Conservation (phyloP, 2,113 vertebrate genomes). For the Daboia siamensis region DNA sequence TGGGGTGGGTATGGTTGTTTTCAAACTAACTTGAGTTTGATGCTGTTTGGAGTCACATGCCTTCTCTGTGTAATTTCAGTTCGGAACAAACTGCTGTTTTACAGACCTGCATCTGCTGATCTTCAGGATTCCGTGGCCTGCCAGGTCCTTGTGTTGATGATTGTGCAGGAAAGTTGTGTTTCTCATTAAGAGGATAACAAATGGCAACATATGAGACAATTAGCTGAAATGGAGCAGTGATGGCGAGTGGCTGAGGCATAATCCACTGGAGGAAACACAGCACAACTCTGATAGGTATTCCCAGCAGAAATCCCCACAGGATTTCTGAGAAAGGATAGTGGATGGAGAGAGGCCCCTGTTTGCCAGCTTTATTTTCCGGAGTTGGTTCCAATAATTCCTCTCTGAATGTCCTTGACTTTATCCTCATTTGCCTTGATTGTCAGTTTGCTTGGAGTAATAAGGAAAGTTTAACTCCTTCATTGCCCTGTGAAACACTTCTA, state of each 20-base stretch:
- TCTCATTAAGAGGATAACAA: slow-evolving; percentile 68
- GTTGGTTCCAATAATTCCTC: slow-evolving; percentile 46
- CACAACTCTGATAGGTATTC: slow-evolving; percentile 49
- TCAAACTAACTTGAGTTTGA: slow-evolving; percentile 56
- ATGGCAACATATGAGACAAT: slow-evolving; percentile 70
- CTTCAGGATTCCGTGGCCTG: slow-evolving; percentile 74
- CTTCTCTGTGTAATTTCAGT: slow-evolving; percentile 67
- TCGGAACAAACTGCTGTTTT: slow-evolving; percentile 49
- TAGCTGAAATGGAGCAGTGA: slow-evolving; percentile 61
- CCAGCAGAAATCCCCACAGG: slow-evolving; percentile 40
- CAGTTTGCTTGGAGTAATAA: slow-evolving; percentile 39
- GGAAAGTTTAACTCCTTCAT: slow-evolving; percentile 36
- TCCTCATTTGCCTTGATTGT: slow-evolving; percentile 30
- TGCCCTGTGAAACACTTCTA: not conserved
- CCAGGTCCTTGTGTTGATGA: slow-evolving; percentile 60
- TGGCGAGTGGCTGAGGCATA: slow-evolving; percentile 45
- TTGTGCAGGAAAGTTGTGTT: slow-evolving; percentile 72
- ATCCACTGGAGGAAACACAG: slow-evolving; percentile 37
- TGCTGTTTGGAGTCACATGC: slow-evolving; percentile 61
- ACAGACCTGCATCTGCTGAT: slow-evolving; percentile 69
- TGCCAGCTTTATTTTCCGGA: slow-evolving; percentile 57
- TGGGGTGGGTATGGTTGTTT: slow-evolving; percentile 32
- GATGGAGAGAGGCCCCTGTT: slow-evolving; percentile 39
- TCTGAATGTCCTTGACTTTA: slow-evolving; percentile 45
- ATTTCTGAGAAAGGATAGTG: slow-evolving; percentile 35